Base-by-base conservation (phyloP, 1,140 invertebrate genomes). In the Drosophila serrata region DNA sequence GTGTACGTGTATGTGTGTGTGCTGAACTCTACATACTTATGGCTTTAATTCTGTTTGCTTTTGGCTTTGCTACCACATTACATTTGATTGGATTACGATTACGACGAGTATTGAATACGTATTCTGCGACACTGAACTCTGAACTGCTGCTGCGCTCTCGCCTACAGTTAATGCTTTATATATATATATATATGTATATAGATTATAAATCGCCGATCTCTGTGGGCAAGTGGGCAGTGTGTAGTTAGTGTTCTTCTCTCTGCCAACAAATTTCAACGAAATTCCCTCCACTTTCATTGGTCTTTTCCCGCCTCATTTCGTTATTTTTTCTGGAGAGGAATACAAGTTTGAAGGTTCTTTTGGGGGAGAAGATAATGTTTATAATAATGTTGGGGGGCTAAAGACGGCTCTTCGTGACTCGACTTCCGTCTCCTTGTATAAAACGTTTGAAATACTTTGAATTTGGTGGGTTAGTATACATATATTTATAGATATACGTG, bases 391-490 rank as follows among this genome's bases (percentile, higher is more conserved):
- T n/a, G n/a, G 33, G 31, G 49, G 31, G 19, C 2, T 55, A 22
- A 55, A 55, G 51, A 55, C 51, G 51, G 51, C 51, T 55, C 46
- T 60, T 60, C n/a, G 42, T 29, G 24, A 46, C 43, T 64, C 39
- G 60, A 37, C 27, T 57, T 46, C 45, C 55, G 56, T 57, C 64
- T 62, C 49, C 48, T 68, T 68, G 56, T 88, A 81, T 81, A 86
- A 86, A 86, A 86, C 82, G 48, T 85, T 90, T 90, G 85, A 90
- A 90, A 90, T 90, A 90, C 85, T 90, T 90, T 90, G 85, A 90
- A 90, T 90, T 90, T 90, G 85, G 85, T 90, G 85, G 85, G 85
- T 90, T 90, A 90, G 85, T 90, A 90, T 90, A 90, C 85, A 88
- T 90, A 90, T 90, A 90, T 90, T 90, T 90, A 90, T 90, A 90